phyloP scores from a whole-genome alignment of 2,113 vertebrate species.

The Hippocampus abdominalis region DNA sequence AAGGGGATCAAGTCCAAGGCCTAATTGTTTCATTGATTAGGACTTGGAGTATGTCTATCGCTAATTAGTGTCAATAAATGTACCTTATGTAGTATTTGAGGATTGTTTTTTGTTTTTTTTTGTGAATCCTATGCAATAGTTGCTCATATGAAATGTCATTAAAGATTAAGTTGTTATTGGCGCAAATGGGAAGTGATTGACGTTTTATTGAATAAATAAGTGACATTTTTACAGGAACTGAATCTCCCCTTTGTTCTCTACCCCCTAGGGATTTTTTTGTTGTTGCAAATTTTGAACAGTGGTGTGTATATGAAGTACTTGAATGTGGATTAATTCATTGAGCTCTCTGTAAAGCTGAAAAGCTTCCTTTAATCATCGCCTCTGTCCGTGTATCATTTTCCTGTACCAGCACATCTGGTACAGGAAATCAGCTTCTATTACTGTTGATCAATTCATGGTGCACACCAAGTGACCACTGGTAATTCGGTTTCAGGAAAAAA shows the following conservation, averaged over 20 bases:
- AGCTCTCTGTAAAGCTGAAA: too few species aligned
- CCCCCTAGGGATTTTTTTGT: background rate
- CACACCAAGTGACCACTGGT: too few species aligned
- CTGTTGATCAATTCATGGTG: too few species aligned
- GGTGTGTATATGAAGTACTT: too few species aligned
- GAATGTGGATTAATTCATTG: too few species aligned
- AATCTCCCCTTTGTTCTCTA: background rate
- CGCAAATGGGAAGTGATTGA: background rate
- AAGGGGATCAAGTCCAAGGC: background rate
- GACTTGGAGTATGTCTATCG: background rate
- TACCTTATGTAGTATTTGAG: background rate
- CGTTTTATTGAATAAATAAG: background rate
- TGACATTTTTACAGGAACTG: background rate
- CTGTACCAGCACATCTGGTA: too few species aligned
- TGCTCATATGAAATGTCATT: background rate
- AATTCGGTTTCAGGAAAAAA: too few species aligned
- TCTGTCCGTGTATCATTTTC: too few species aligned
- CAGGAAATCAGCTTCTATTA: too few species aligned
- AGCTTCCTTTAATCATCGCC: too few species aligned
- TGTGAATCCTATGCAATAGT: background rate
- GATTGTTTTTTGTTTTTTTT: background rate
- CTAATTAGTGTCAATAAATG: background rate
- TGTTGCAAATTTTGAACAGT: too few species aligned
- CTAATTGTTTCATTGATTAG: background rate
- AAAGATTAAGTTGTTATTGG: background rate